Evolutionary conservation across 1,140 invertebrate species (phyloP), one percentile per base, ranked within the genome.

Genomic region (Habropoda laboriosa): DNA sequence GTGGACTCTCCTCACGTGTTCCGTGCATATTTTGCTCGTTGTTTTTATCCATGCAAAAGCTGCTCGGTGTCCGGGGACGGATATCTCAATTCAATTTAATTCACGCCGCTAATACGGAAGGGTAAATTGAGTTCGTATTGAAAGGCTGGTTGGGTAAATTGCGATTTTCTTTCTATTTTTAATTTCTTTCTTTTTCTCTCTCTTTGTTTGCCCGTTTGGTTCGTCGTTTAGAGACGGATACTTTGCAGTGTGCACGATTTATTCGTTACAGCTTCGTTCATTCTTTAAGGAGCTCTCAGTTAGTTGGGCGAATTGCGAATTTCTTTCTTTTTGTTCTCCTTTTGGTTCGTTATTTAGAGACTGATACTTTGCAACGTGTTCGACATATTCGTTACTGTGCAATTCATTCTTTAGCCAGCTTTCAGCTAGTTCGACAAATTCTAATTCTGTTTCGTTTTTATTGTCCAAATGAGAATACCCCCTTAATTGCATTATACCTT

Each of bases 61-160:
- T 27, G 35, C 35, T 42, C 49, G 32, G 45, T n/a, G 38, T 40
- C 35, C 32, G 42, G 8, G 45, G 51, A 45, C n/a, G 24, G 42
- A 55, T 42, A 57, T 45, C 61, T 71, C 66, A 18, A 61, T 49
- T 71, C 42, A 71, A 71, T 77, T 47, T 42, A 8, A 70, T 77
- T 30, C 51, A 18, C 47, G 24, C 32, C 40, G 53, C n/a, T 21
- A 32, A 68, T 57, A 30, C 16, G 13, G n/a, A 40, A 42, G 35
- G 63, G 40, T 27, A 70, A 60, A 58, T 49, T 71, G 32, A 55
- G 51, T 49, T 58, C 12, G 18, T 47, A 47, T 38, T 47, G 40
- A 49, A 40, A 70, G 30, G n/a, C 38, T 12, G 13, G 32, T 18
- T 27, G 60, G 18, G 2, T 27, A 61, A 42, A 75, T 72, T 60